Percentiles rank a stretch among this genome's conserved stretches.
Conservation (phyloP, 2,888 invertebrate genomes). For the Plemyria rubiginata region DNA sequence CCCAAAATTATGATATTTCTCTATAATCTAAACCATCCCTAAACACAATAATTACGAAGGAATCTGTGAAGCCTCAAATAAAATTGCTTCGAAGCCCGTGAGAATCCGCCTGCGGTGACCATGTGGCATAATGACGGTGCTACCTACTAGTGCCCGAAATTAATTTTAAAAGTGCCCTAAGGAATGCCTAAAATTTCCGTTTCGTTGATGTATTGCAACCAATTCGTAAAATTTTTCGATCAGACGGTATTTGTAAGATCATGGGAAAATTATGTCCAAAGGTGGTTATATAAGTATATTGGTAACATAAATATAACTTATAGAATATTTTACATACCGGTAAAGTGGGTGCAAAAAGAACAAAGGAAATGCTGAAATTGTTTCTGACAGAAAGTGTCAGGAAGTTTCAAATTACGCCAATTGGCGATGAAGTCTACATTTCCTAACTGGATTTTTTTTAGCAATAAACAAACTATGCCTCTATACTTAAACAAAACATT, state of each 20-base stretch:
- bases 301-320: no score
- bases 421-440: constrained; percentile 8
- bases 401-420: constrained; percentile 18
- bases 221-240: no score
- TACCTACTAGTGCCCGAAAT: constrained; percentile 33
- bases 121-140: constrained; percentile 31
- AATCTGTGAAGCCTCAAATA: constrained; percentile 36
- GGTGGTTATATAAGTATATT: no score
- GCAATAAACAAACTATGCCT: constrained; percentile 2
- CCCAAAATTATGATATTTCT: background rate
- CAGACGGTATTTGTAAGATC: no score
- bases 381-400: constrained; percentile 16
- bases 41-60: constrained; percentile 33
- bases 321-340: no score
- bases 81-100: constrained; percentile 31
- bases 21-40: background rate
- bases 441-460: constrained; percentile 9
- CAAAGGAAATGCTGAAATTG: constrained; percentile 13
- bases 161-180: constrained; percentile 33
- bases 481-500: background rate
- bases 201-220: constrained; percentile 8
- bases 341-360: no score
- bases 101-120: constrained; percentile 36
- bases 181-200: constrained; percentile 36
- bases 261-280: no score